phyloP scores from a whole-genome alignment of 2,113 vertebrate genomes.

The Muntiacus reevesi region DNA sequence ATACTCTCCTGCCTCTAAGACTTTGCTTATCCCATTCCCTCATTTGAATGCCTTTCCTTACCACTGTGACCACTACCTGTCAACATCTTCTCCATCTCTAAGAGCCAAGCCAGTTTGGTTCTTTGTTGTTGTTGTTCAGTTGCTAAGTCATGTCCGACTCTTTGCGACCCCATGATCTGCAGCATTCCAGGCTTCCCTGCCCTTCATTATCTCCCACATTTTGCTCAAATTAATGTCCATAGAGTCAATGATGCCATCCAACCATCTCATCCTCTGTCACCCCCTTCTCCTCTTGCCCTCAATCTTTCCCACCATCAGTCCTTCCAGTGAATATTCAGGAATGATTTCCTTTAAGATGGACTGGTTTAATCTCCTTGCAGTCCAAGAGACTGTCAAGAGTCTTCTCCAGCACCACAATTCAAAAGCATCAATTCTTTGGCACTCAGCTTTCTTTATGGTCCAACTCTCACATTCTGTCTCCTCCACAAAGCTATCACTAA shows the following conservation, averaged over 20 bases:
- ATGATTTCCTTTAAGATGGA: background rate
- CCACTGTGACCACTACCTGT: background rate
- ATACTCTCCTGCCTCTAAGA: background rate
- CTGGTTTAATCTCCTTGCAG: background rate
- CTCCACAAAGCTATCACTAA: background rate
- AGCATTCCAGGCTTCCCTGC: background rate
- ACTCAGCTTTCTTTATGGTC: background rate
- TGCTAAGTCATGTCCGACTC: background rate
- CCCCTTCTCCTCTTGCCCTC: background rate
- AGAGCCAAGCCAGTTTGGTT: background rate
- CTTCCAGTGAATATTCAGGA: background rate
- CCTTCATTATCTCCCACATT: background rate
- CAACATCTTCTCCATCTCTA: background rate
- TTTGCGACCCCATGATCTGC: background rate
- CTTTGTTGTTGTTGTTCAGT: background rate
- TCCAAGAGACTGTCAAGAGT: background rate
- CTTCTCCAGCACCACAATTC: background rate
- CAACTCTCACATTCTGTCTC: background rate
- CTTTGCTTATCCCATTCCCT: background rate
- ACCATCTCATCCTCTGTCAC: background rate
- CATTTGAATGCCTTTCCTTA: background rate
- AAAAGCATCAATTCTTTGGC: background rate
- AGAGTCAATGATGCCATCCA: background rate
- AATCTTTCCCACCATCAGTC: background rate
- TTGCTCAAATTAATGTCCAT: background rate